Base-by-base conservation (phyloP, 2,888 invertebrate genomes). In the Trissoscelio sp. region DNA sequence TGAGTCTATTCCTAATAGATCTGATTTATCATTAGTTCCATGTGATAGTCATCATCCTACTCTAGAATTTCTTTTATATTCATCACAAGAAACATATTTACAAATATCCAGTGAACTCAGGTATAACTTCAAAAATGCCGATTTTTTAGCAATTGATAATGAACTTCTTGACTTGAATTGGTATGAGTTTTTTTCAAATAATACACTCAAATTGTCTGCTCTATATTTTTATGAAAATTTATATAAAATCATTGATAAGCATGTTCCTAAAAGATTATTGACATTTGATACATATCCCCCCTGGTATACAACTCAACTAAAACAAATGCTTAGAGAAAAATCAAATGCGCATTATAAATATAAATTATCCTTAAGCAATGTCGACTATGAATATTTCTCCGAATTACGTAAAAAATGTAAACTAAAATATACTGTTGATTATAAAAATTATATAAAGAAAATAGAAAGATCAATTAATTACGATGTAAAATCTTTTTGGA, bases 21-120 rank as follows among this genome's bases (percentile, higher is more conserved):
- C 2, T 20, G 46, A 46, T 20, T 20, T 20, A 7, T 12, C 51
- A 1, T 2, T 55, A 11, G 34, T 55, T 1, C 0, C 14, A n/a
- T 53, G 53, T 53, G 53, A 53, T 22, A n/a, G 1, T 1, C 16
- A 39, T 11, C 67, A 67, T 31, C 67, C 67, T 2, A 55, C 67
- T 3, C 7, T 67, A 0, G 67, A 55, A 1, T 16, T 55, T 18
- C 2, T 42, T 18, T 20, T 55, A 24, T 24, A 24, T n/a, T n/a
- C n/a, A n/a, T n/a, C n/a, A n/a, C n/a, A n/a, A n/a, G n/a, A n/a
- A n/a, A n/a, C n/a, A n/a, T n/a, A n/a, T n/a, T n/a, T n/a, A n/a
- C n/a, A n/a, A n/a, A n/a, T n/a, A n/a, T n/a, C n/a, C n/a, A 9
- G 37, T n/a, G 37, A 37, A 34, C 0, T 14, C n/a, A 37, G 12